These are phyloP conservation scores for Threskiornis aethiopicus DNA, from an alignment of 2,797 vertebrate species.

Conservation along the genomic window DNA sequence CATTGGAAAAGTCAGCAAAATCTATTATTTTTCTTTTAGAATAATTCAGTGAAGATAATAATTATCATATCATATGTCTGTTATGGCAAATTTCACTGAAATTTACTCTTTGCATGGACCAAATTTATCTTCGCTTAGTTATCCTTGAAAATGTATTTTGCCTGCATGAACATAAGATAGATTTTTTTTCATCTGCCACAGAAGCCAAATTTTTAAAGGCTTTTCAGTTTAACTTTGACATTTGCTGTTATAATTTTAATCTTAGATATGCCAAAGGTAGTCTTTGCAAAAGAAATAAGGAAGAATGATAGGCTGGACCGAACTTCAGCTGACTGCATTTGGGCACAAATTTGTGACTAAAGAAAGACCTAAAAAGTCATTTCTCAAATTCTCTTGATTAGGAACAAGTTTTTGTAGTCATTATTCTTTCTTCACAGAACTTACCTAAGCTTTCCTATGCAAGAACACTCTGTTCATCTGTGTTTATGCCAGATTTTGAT, in stretches of 20 bases:
- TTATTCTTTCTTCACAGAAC: not conserved
- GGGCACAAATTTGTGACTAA: not conserved
- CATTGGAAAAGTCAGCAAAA: not conserved
- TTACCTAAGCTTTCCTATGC: not conserved
- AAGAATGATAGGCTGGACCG: not conserved
- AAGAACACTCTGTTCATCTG: not conserved
- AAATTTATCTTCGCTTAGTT: not conserved
- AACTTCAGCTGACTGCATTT: not conserved
- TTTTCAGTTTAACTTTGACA: not conserved
- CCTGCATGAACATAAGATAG: not conserved
- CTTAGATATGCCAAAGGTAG: not conserved
- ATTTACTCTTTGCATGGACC: not conserved
- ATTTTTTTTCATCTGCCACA: not conserved
- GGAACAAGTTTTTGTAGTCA: not conserved
- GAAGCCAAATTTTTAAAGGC: not conserved
- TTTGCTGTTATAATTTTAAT: not conserved
- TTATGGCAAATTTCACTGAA: not conserved
- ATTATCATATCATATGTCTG: not conserved
- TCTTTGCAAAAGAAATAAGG: not conserved
- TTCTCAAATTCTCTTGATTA: not conserved
- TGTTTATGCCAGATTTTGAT: not conserved
- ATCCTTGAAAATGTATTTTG: not conserved
- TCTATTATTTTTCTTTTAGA: not conserved
- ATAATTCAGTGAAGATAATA: not conserved
- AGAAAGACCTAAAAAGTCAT: not conserved